Percentiles rank a stretch among this genome's conserved stretches.
These are phyloP conservation scores for Cossypha heuglini DNA, from an alignment of 2,797 vertebrate species.

Conservation along the genomic window DNA sequence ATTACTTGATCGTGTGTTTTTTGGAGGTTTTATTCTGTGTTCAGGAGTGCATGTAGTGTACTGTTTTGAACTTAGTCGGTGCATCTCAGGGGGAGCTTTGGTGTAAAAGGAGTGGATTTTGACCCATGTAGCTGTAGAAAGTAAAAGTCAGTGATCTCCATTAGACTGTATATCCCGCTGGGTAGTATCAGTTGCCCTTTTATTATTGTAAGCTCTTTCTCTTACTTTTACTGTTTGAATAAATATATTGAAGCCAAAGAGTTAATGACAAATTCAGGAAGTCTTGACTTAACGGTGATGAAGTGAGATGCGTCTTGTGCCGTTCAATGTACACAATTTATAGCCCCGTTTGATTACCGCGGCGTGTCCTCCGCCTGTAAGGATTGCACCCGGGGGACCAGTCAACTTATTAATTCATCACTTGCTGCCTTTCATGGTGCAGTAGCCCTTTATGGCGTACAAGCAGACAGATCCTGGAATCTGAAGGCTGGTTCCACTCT, in stretches of 20 bases:
- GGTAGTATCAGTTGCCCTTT: conserved; percentile 67
- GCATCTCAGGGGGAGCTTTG: not conserved
- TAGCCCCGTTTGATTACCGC: conserved; percentile 79
- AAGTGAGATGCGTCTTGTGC: conserved; percentile 66
- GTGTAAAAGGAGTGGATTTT: conserved; percentile 26
- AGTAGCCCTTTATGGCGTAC: conserved; percentile 75
- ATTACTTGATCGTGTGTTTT: not conserved
- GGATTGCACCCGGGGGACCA: conserved; percentile 84
- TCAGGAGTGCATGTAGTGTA: not conserved
- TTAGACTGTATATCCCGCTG: conserved; percentile 61
- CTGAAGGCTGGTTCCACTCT: conserved; percentile 81
- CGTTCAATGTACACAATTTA: conserved; percentile 78
- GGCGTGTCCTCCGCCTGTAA: conserved; percentile 80
- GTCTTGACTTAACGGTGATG: conserved; percentile 72
- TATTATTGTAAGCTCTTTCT: conserved; percentile 64
- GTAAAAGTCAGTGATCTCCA: conserved; percentile 56
- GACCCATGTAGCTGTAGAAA: conserved; percentile 50
- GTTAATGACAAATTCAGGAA: conserved; percentile 73
- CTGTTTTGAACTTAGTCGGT: not conserved
- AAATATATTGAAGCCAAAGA: conserved; percentile 67
- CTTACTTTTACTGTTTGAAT: conserved; percentile 71
- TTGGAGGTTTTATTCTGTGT: not conserved
- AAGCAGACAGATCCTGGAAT: conserved; percentile 79
- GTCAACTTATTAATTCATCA: conserved; percentile 88
- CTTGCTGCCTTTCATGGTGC: conserved; percentile 77